phyloP scores from a whole-genome alignment of 2,797 vertebrate species.

The Bothrops alternatus region DNA sequence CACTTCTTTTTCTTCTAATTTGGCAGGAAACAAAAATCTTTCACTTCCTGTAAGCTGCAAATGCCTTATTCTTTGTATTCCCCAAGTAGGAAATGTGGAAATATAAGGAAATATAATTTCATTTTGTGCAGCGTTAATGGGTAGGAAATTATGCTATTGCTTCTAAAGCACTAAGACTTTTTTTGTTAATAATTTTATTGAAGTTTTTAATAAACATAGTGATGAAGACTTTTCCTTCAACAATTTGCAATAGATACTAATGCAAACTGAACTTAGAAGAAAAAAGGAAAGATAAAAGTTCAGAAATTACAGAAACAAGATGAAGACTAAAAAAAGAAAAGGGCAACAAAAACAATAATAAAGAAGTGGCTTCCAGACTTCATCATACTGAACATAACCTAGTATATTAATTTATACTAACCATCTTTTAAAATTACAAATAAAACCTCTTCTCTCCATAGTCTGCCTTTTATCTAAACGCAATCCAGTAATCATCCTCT shows the following conservation, averaged over 20 bases:
- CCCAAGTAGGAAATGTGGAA: constrained; percentile 65
- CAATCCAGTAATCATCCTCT: not conserved
- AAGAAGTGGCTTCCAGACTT: not conserved
- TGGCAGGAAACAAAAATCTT: constrained; percentile 68
- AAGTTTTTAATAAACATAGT: not conserved
- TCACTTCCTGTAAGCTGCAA: constrained; percentile 63
- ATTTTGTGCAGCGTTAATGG: constrained; percentile 50
- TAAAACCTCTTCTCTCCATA: not conserved
- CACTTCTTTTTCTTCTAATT: constrained; percentile 50
- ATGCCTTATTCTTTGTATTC: constrained; percentile 61
- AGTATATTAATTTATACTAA: not conserved
- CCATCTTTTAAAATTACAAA: not conserved
- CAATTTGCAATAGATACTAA: not conserved
- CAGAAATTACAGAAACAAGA: not conserved
- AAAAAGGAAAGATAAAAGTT: not conserved
- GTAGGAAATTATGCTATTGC: constrained; percentile 52
- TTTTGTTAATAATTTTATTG: not conserved
- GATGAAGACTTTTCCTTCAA: too few relatives aligned
- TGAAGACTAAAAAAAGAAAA: not conserved
- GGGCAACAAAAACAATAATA: not conserved
- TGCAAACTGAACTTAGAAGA: not conserved
- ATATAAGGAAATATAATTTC: constrained; percentile 59
- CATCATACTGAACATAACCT: not conserved
- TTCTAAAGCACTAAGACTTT: not conserved
- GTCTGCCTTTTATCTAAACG: not conserved